Base-by-base conservation (phyloP, 2,797 vertebrate genomes). In the Myotis vivesi region DNA sequence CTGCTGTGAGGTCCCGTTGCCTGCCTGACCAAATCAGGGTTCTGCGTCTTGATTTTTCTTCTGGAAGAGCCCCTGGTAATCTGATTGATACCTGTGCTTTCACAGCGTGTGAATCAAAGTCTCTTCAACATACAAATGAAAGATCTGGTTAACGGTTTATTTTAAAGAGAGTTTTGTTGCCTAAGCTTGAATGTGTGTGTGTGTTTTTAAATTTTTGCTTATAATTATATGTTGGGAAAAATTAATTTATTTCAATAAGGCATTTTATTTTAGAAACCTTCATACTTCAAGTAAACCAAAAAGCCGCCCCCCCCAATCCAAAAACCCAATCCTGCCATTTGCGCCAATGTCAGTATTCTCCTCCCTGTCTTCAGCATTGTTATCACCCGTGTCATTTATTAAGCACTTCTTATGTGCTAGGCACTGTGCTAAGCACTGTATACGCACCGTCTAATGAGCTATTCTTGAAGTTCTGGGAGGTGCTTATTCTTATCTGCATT, bases 131-230 rank as follows among this genome's bases (percentile, higher is more conserved):
- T 66, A 49, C 25, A 77, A 59, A 41, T 84, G 73, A 71, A 89
- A 83, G 3, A 28, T 92, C 59, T 94, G 72, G 53, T 84, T 94
- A 83, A 33, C 79, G 62, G 41, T 91, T 94, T 96, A 66, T 92
- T 81, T 95, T 86, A 81, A 91, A 94, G 76, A 91, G 44, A 66
- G 30, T 92, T 94, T 91, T 30, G 68, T 93, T 94, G 28, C 36
- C 76, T 57, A 84, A 49, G 22, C 86, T 91, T 89, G 7, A 76
- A 72, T 69, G 69, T 81, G 10, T 44, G 2, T 44, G 9, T 75
- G n/a, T n/a, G n/a, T 3, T n/a, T 22, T 53, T 72, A 25, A 51
- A 3, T 36, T 82, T 86, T 94, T 66, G 8, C 7, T 62, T 49
- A 10, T 49, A 89, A 72, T 73, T 86, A 2, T 84, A 19, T 8